phyloP scores from a whole-genome alignment of 2,888 invertebrate species.

The Lagria hirta region DNA sequence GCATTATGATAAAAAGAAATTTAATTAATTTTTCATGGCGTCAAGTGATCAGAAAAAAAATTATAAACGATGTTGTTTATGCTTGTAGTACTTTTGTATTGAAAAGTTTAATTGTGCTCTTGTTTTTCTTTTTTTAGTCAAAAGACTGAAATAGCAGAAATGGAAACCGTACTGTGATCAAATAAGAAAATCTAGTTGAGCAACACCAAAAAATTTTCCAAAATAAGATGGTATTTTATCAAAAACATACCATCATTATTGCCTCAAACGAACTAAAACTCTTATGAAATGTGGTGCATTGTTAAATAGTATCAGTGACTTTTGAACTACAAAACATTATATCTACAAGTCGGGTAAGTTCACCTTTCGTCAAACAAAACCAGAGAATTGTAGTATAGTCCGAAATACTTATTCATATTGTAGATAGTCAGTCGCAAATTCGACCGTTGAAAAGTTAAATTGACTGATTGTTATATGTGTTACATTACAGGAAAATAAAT shows the following conservation, averaged over 20 bases:
- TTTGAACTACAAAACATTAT: conserved; percentile 16
- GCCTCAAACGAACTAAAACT: conserved; percentile 43
- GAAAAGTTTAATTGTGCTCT: conserved; percentile 5
- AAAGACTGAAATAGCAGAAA: conserved; percentile 77
- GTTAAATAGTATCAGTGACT: conserved; percentile 45
- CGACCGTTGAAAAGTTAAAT: conserved; percentile 27
- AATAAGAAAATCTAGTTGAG: conserved; percentile 34
- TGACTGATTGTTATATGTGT: conserved; percentile 17
- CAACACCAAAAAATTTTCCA: conserved; percentile 32
- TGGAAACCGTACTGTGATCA: conserved; percentile 90
- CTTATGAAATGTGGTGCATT: conserved; percentile 54
- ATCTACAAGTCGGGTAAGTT: conserved; percentile 6
- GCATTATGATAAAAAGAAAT: too few species aligned
- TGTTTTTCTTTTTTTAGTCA: conserved; percentile 52
- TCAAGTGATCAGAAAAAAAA: too few species aligned
- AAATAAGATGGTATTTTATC: conserved; percentile 7
- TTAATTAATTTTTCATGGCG: too few species aligned
- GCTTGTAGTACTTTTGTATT: too few species aligned
- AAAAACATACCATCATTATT: conserved; percentile 26
- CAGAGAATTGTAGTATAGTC: conserved; percentile 10
- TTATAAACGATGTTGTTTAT: too few species aligned
- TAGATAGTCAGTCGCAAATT: conserved; percentile 26
- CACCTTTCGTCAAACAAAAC: conserved; percentile 15
- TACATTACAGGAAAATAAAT: conserved; percentile 7
- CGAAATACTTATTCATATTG: conserved; percentile 25